Evolutionary conservation across 2,888 invertebrate species (phyloP).

Genomic region (Lingula anatina): DNA sequence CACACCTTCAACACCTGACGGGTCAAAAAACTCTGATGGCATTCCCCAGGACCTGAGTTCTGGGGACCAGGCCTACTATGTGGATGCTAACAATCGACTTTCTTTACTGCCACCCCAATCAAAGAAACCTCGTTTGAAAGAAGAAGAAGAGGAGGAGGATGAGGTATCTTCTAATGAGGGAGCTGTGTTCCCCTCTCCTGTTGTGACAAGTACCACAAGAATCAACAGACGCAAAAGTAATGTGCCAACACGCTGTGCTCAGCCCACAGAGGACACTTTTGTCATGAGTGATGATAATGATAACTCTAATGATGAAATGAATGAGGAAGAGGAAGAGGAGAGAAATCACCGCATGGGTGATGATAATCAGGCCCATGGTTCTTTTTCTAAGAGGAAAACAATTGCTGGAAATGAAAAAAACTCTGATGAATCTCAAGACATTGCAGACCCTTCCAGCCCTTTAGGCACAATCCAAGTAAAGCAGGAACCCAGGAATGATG

Average conservation of each 20-base stretch:
- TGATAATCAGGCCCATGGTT: no score
- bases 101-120: constrained; percentile 32
- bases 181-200: background rate
- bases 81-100: constrained; percentile 31
- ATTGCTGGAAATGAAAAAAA: background rate
- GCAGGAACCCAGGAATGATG: background rate
- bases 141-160: constrained; percentile 12
- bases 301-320: constrained; percentile 21
- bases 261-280: constrained; percentile 21
- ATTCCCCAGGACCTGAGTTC: constrained; percentile 17
- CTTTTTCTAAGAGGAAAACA: background rate
- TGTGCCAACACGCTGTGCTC: constrained; percentile 40
- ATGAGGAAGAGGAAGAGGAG: constrained; percentile 1
- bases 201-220: background rate
- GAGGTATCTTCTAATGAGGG: background rate
- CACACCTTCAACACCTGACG: background rate
- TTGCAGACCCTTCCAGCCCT: background rate
- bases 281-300: constrained; percentile 32
- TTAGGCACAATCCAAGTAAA: background rate
- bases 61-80: constrained; percentile 27
- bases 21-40: background rate
- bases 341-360: no score
- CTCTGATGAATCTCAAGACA: background rate
- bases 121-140: constrained; percentile 29
- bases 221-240: constrained; percentile 32